Base-by-base conservation (phyloP, 2,797 vertebrate species). In the Alectoris magna region DNA sequence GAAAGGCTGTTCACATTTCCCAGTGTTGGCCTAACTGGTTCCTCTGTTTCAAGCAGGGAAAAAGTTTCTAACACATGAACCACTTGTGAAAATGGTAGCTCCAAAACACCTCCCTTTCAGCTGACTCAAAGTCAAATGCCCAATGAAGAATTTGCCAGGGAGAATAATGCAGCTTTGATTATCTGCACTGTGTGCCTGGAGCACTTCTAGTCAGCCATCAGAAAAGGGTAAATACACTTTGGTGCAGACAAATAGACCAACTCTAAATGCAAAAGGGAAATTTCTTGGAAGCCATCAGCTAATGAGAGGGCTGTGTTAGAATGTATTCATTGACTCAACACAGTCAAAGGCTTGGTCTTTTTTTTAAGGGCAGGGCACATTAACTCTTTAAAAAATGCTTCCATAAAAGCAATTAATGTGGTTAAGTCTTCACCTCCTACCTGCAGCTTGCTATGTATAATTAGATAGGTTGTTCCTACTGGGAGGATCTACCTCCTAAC, bases 121-220 rank as follows among this genome's bases (percentile, higher is more conserved):
- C 69, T 90, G 81, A 55, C 48, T 84, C 5, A 82, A 18, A 60
- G 76, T 76, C 66, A 66, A 91, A 88, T 9, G 34, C 3, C 3
- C 17, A 79, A 62, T 55, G 69, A 88, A 56, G 53, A 88, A 69
- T 66, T 88, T 87, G 77, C 88, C 71, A 93, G 78, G n/a, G 66
- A 90, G 91, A 90, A 95, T 82, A 94, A 94, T 93, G 68, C 31
- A 74, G 64, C 87, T 88, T 88, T 94, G 91, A 94, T 95, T 91
- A 87, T 69, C 72, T 46, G 58, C 55, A 15, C 80, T 88, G 49
- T 2, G 0, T 87, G 88, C 90, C 75, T 77, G 38, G 84, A 90
- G 70, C 60, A 39, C 21, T 91, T 92, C n/a, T 69, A 78, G 80
- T 67, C 75, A 82, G 23, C 34, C 10, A 1, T 60, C 12, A 2